Conservation (phyloP, 2,888 invertebrate species). For the Teleogryllus oceanicus region DNA sequence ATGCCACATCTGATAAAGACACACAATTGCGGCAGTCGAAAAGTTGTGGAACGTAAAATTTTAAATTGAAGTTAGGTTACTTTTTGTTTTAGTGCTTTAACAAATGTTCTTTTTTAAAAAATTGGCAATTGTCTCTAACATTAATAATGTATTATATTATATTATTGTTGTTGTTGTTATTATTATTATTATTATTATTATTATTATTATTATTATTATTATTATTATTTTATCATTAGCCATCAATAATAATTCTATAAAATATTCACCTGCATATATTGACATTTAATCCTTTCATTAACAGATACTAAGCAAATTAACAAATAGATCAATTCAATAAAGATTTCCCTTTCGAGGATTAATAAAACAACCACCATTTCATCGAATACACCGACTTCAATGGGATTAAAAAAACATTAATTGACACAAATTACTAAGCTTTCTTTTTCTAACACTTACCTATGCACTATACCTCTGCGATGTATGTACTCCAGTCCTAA, state of each 20-base stretch:
- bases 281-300: neutral
- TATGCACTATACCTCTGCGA: slow-evolving; percentile 77
- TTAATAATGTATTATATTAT: too few relatives aligned
- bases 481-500: slow-evolving; percentile 81
- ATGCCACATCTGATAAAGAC: too few relatives aligned
- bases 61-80: neutral
- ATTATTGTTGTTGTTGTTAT: too few relatives aligned
- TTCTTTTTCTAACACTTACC: slow-evolving; percentile 51
- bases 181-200: too few relatives aligned
- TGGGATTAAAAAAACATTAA: neutral
- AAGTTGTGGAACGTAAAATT: too few relatives aligned
- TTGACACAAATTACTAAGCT: neutral
- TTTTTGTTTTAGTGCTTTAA: neutral
- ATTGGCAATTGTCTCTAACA: too few relatives aligned
- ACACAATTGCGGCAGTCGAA: too few relatives aligned
- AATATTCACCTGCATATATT: too few relatives aligned
- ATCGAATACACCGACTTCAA: neutral
- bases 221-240: too few relatives aligned
- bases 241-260: too few relatives aligned
- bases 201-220: too few relatives aligned
- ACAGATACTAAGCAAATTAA: neutral
- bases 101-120: neutral
- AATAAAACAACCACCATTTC: neutral
- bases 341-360: neutral
- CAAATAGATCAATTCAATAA: neutral